Conservation (phyloP, 2,888 invertebrate species). For the Brenthis ino region DNA sequence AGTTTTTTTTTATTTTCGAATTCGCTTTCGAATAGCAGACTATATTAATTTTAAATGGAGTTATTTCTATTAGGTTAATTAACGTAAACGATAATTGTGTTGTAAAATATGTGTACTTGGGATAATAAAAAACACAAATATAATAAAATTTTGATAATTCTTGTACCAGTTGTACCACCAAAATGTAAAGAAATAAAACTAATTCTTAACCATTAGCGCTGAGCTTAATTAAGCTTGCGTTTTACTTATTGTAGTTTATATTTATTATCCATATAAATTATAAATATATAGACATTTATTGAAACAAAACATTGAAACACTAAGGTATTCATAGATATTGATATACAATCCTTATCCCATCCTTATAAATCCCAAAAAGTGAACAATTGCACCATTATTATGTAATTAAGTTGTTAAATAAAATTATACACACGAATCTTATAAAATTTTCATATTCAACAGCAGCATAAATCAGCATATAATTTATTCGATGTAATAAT, state of each 20-base stretch:
- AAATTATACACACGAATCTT: too few relatives aligned
- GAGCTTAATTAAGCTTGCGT: slow-evolving; percentile 39
- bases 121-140: slow-evolving; percentile 42
- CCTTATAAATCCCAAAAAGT: slow-evolving; percentile 7
- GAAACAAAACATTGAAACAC: neutral
- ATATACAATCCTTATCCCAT: slow-evolving; percentile 4
- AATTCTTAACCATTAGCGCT: slow-evolving; percentile 44
- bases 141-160: slow-evolving; percentile 45
- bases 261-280: slow-evolving; percentile 22
- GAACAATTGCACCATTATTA: neutral
- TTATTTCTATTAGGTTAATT: slow-evolving; percentile 41
- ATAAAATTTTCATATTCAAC: too few relatives aligned
- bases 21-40: slow-evolving; percentile 37
- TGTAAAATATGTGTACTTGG: slow-evolving; percentile 46
- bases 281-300: neutral
- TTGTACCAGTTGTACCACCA: slow-evolving; percentile 47
- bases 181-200: slow-evolving; percentile 46
- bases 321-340: neutral
- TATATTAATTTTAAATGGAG: slow-evolving; percentile 39
- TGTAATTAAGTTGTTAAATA: too few relatives aligned
- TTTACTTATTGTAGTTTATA: slow-evolving; percentile 35
- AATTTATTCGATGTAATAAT: too few relatives aligned
- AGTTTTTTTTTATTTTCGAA: slow-evolving; percentile 67
- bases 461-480: too few relatives aligned
- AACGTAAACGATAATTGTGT: slow-evolving; percentile 43